A percentile compares a stretch with the other conserved stretches of the same genome.
Evolutionary conservation across 2,888 invertebrate genomes (phyloP).

Genomic region (Lacanobia oleracea): DNA sequence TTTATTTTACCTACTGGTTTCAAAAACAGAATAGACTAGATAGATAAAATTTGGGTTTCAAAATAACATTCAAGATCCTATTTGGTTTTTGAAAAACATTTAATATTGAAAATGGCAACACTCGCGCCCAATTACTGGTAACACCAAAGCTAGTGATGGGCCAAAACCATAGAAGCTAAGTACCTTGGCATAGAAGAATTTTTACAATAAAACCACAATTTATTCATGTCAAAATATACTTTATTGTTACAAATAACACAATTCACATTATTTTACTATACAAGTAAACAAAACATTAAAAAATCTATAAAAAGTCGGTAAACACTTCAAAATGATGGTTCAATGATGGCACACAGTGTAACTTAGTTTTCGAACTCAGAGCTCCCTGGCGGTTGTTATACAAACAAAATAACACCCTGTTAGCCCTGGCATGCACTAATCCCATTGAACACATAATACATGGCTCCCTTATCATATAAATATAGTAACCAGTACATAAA

Average conservation of each 20-base stretch:
- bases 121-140: not conserved
- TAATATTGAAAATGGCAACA: not conserved
- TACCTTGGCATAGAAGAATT: not conserved
- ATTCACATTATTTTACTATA: conserved; percentile 49
- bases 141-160: not conserved
- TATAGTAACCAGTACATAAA: conserved; percentile 96
- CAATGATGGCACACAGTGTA: conserved; percentile 94
- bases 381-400: conserved; percentile 91
- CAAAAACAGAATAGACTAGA: not conserved
- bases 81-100: not conserved
- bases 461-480: conserved; percentile 96
- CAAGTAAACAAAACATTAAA: conserved; percentile 30
- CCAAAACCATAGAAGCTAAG: too few species aligned
- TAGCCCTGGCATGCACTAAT: conserved; percentile 96
- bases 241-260: conserved; percentile 58
- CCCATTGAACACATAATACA: conserved; percentile 99
- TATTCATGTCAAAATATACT: conserved; percentile 34
- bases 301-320: conserved; percentile 88
- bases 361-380: conserved; percentile 92
- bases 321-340: conserved; percentile 98
- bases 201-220: not conserved
- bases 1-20: too few species aligned
- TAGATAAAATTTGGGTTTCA: too few species aligned
- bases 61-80: too few species aligned
- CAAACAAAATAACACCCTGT: conserved; percentile 94